Evolutionary conservation across 1,140 invertebrate species (phyloP).

Genomic region (Danaus plexippus): DNA sequence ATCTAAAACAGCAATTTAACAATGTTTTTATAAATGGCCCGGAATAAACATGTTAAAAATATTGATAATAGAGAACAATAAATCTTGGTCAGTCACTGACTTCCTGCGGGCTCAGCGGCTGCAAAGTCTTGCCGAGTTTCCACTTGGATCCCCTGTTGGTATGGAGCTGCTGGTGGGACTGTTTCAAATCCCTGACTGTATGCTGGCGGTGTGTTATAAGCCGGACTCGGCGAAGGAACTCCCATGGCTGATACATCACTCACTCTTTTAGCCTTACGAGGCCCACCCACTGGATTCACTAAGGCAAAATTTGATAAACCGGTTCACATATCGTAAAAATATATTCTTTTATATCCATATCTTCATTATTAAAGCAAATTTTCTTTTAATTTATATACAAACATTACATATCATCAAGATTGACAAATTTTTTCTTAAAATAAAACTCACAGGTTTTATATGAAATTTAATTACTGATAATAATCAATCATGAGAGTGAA

Average conservation of each 20-base stretch:
- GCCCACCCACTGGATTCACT: constrained; percentile 46
- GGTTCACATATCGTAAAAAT: too few species aligned
- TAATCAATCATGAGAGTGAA: too few species aligned
- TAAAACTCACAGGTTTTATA: too few species aligned
- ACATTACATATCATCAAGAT: too few species aligned
- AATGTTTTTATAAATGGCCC: too few species aligned
- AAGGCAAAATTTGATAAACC: constrained; percentile 11
- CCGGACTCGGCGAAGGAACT: constrained; percentile 44
- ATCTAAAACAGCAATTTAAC: constrained; percentile 30
- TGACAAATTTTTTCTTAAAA: too few species aligned
- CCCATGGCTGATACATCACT: constrained; percentile 78
- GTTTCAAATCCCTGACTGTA: constrained; percentile 39
- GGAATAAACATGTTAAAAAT: too few species aligned
- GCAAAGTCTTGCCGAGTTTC: constrained; percentile 43
- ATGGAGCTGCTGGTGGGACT: constrained; percentile 42
- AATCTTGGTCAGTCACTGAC: constrained; percentile 27
- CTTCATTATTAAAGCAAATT: too few species aligned
- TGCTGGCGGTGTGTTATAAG: constrained; percentile 31
- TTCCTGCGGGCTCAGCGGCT: constrained; percentile 26
- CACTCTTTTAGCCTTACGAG: constrained; percentile 75
- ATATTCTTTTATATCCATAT: too few species aligned
- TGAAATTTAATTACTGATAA: too few species aligned
- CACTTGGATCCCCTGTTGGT: constrained; percentile 54
- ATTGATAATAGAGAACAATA: too few species aligned
- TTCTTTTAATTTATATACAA: too few species aligned